Conservation (phyloP, 1,140 invertebrate species). For the Paralvinella palmiformis region DNA sequence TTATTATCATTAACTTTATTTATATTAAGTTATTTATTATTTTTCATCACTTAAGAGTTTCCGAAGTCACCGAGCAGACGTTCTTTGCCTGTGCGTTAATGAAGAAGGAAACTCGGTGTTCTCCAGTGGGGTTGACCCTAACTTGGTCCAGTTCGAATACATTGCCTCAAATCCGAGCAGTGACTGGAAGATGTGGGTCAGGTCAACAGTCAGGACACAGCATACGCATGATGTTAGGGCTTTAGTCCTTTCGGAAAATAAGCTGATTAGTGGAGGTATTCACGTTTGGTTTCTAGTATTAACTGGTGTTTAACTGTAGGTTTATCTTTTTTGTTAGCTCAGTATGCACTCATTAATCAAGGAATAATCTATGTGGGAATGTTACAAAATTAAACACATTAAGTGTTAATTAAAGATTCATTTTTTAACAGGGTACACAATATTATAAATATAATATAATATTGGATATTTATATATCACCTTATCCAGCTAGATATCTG, state of each 20-base stretch:
- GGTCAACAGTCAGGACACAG: conserved; percentile 66
- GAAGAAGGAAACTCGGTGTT: conserved; percentile 42
- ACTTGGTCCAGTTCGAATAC: conserved; percentile 64
- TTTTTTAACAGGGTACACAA: too few relatives aligned
- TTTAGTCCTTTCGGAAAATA: conserved; percentile 56
- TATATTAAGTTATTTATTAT: not conserved
- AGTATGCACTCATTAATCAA: too few relatives aligned
- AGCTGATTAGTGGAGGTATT: too few relatives aligned
- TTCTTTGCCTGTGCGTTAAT: conserved; percentile 66
- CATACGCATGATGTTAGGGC: conserved; percentile 79
- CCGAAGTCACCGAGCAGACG: conserved; percentile 71
- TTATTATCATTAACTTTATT: not conserved
- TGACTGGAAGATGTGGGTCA: conserved; percentile 63
- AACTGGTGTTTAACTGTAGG: too few relatives aligned
- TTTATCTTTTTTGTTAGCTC: too few relatives aligned
- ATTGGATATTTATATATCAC: too few relatives aligned
- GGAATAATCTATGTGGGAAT: too few relatives aligned
- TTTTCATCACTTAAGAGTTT: conserved; percentile 55
- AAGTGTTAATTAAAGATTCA: too few relatives aligned
- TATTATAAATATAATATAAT: too few relatives aligned
- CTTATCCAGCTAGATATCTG: too few relatives aligned
- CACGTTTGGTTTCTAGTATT: too few relatives aligned
- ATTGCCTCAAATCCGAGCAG: conserved; percentile 50
- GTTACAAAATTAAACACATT: too few relatives aligned
- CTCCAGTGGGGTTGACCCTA: conserved; percentile 65